Conservation (phyloP, 2,797 vertebrate genomes). For the Scolopax rusticola region DNA sequence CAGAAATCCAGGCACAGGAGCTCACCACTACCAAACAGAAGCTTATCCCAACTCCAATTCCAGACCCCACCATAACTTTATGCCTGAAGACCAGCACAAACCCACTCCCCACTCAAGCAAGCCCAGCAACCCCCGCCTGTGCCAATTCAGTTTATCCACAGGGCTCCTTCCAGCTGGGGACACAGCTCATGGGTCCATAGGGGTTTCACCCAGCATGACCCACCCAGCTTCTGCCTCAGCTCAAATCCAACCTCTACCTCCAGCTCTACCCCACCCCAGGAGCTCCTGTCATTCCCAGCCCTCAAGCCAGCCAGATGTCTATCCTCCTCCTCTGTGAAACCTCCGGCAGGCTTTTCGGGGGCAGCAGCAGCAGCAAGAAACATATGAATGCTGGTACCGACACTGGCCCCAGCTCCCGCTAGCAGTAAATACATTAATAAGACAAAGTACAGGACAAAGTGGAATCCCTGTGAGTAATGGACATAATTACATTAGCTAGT, state of each 20-base stretch:
- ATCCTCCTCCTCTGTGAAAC: neutral
- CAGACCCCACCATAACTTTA: neutral
- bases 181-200: rapidly evolving
- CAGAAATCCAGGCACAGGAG: neutral
- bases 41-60: neutral
- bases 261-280: neutral
- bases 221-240: neutral
- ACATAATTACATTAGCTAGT: conserved; percentile 76
- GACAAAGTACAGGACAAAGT: conserved; percentile 60
- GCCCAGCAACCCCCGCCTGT: neutral
- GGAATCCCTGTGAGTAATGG: conserved; percentile 72
- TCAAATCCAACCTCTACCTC: neutral
- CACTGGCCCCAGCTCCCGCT: neutral
- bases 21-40: rapidly evolving
- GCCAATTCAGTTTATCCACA: neutral
- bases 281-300: neutral
- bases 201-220: neutral
- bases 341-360: neutral
- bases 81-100: neutral
- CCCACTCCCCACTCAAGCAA: neutral
- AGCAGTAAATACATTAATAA: conserved; percentile 34
- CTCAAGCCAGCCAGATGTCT: neutral
- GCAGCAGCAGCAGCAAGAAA: neutral
- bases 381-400: neutral
- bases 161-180: neutral